Evolutionary conservation across 2,888 invertebrate species (phyloP).

Genomic region (Tetragonisca angustula): DNA sequence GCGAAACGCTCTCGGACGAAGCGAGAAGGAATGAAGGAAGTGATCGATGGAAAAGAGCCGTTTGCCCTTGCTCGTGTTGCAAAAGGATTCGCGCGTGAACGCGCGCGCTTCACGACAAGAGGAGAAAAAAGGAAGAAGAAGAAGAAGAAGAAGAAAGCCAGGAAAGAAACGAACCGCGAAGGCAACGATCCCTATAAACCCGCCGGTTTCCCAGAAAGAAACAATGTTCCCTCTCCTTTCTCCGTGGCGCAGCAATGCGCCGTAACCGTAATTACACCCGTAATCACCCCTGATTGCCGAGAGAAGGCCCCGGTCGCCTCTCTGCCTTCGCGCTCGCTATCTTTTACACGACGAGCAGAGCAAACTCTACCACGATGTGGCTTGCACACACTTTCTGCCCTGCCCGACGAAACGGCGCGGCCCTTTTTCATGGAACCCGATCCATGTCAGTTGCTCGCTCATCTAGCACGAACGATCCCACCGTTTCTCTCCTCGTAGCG

Average conservation of each 20-base stretch:
- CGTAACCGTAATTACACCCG: constrained; percentile 79
- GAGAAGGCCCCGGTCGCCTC: constrained; percentile 54
- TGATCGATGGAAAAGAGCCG: constrained; percentile 25
- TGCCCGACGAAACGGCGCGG: constrained; percentile 12
- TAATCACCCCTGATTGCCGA: constrained; percentile 77
- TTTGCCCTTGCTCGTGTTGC: constrained; percentile 9
- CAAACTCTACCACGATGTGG: constrained; percentile 2
- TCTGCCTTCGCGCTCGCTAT: constrained; percentile 51
- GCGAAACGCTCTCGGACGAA: not conserved
- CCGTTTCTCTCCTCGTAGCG: not conserved
- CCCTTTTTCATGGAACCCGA: constrained; percentile 15
- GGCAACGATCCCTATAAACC: constrained; percentile 71
- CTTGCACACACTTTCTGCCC: constrained; percentile 21
- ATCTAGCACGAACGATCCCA: not conserved
- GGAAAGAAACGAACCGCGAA: constrained; percentile 18
- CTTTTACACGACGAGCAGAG: constrained; percentile 40
- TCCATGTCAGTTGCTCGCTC: not conserved
- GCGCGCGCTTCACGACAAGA: constrained; percentile 51
- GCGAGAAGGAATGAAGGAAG: not conserved
- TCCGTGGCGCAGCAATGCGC: constrained; percentile 71
- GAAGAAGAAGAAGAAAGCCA: constrained; percentile 45
- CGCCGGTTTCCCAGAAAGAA: constrained; percentile 78
- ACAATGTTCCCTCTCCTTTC: constrained; percentile 70
- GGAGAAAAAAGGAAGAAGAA: constrained; percentile 21
- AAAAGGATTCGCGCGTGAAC: constrained; percentile 35